Percentiles rank a stretch among this genome's conserved stretches.
Evolutionary conservation across 2,113 vertebrate species (phyloP).

Genomic region (Chaetodon auriga): DNA sequence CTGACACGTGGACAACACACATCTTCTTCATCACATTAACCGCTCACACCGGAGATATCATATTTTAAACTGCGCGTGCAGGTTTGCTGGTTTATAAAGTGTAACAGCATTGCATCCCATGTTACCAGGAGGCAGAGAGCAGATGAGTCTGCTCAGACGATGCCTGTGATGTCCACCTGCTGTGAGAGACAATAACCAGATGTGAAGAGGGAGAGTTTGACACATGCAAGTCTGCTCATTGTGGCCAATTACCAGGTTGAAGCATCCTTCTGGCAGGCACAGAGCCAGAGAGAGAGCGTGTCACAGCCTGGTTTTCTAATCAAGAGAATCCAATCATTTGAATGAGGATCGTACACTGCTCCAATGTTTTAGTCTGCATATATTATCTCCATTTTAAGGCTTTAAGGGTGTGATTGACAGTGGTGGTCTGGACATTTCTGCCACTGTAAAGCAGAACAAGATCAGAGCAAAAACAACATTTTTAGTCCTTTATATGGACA

Average conservation of each 20-base stretch:
- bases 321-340: slow-evolving; percentile 37
- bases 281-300: slow-evolving; percentile 32
- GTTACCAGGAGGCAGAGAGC: slow-evolving; percentile 40
- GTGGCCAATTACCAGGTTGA: slow-evolving; percentile 77
- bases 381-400: slow-evolving; percentile 5
- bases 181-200: slow-evolving; percentile 77
- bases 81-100: slow-evolving; percentile 7
- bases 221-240: slow-evolving; percentile 73
- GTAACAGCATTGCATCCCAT: slow-evolving; percentile 25
- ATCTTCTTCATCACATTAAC: slow-evolving; percentile 3
- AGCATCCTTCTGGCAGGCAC: slow-evolving; percentile 58
- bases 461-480: slow-evolving; percentile 4
- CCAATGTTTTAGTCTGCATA: not conserved
- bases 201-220: slow-evolving; percentile 71
- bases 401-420: slow-evolving; percentile 12
- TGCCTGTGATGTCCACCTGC: slow-evolving; percentile 67
- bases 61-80: slow-evolving; percentile 22
- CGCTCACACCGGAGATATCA: not conserved
- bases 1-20: slow-evolving; percentile 5
- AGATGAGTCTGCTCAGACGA: slow-evolving; percentile 53
- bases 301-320: slow-evolving; percentile 27
- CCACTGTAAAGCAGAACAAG: not conserved
- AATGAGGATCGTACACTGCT: slow-evolving; percentile 22
- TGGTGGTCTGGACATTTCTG: not conserved
- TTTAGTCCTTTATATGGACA: not conserved